Evolutionary conservation across 1,140 invertebrate species (phyloP).

Genomic region (Cydia pomonella): DNA sequence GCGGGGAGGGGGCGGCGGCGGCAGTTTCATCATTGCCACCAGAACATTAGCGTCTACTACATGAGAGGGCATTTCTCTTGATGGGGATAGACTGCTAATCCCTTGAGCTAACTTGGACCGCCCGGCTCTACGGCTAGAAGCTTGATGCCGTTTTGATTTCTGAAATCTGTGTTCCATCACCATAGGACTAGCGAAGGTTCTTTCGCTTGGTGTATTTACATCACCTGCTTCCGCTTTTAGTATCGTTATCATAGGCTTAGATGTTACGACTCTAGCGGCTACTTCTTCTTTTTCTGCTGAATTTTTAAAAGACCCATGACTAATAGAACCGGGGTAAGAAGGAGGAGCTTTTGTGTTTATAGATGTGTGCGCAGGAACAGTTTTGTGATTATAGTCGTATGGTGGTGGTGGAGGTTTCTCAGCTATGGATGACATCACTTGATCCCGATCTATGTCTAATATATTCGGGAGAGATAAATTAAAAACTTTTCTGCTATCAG

Average conservation of each 20-base stretch:
- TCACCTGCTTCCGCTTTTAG: conserved; percentile 84
- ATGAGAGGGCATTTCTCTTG: conserved; percentile 58
- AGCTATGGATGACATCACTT: conserved; percentile 42
- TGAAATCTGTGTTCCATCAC: conserved; percentile 73
- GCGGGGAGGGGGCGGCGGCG: conserved; percentile 80
- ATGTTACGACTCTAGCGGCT: conserved; percentile 84
- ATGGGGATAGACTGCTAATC: conserved; percentile 62
- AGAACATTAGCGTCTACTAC: conserved; percentile 80
- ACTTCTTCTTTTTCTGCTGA: conserved; percentile 81
- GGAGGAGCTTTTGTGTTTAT: conserved; percentile 61
- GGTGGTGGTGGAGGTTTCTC: conserved; percentile 74
- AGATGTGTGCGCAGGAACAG: conserved; percentile 49
- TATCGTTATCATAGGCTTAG: conserved; percentile 85
- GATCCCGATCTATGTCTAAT: conserved; percentile 59
- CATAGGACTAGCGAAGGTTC: conserved; percentile 76
- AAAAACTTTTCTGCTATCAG: conserved; percentile 82
- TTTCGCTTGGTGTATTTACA: conserved; percentile 65
- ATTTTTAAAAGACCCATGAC: conserved; percentile 48
- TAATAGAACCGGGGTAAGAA: conserved; percentile 60
- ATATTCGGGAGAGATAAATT: conserved; percentile 77
- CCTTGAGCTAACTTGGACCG: conserved; percentile 71
- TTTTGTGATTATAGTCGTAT: conserved; percentile 75
- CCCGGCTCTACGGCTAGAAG: conserved; percentile 70
- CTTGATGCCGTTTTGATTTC: conserved; percentile 74
- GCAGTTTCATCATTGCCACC: conserved; percentile 82